Base-by-base conservation (phyloP, 2,113 vertebrate species). In the Chitala chitala region DNA sequence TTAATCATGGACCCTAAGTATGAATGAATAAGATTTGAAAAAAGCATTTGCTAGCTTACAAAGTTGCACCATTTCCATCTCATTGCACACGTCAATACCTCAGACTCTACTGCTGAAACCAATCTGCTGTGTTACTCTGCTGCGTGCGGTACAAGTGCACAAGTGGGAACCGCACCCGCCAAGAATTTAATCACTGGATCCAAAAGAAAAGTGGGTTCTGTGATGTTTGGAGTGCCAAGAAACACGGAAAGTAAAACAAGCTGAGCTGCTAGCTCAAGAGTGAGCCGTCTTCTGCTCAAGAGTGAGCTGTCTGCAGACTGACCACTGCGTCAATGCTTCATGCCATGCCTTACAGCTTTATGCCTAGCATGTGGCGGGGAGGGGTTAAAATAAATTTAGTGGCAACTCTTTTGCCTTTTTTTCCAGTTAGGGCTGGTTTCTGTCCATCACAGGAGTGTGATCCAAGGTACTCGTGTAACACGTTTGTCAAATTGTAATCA, bases 171-270 rank as follows among this genome's bases (percentile, higher is more conserved):
- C 36, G 40, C 7, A 20, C n/a, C 58, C 58, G 75, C 75, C 72
- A 77, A 74, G 69, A 48, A 38, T 71, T 61, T 65, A 68, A 74
- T 74, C 69, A 55, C 13, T 26, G 73, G 33, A 53, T 73, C 13
- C 63, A 33, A 26, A 56, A 54, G 65, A 6, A 53, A 48, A 55
- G 58, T 17, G 38, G 58, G 51, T 22, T 38, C 40, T 72, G 48
- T 70, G 72, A 56, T 77, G 75, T 48, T 61, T 64, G 72, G 69
- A 77, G 29, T 72, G 72, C 44, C n/a, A 44, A 38, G 38, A 66
- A 31, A 63, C 38, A 72, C 44, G 38, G 69, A 46, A 66, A 56
- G 71, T 33, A 78, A 68, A 80, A 63, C 73, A 74, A 76, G 72
- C 77, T 38, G 53, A 53, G 4, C 66, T 40, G 65, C 66, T 64